Conservation (phyloP, 1,140 invertebrate species). For the Leguminivora glycinivorella region DNA sequence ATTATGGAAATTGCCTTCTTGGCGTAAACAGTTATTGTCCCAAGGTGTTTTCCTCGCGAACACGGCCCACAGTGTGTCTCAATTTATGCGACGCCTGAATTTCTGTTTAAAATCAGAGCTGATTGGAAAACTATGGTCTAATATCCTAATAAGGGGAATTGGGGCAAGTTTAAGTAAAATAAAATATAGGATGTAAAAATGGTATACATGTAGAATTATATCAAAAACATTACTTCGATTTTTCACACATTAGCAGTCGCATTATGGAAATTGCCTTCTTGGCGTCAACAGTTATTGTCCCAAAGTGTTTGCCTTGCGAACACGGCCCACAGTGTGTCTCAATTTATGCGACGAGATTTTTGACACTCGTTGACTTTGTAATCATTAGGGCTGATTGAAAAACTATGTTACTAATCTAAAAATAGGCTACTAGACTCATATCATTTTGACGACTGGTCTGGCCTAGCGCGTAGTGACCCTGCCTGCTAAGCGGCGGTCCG, state of each 20-base stretch:
- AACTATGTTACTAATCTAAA: too few relatives aligned
- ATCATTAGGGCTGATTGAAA: slow-evolving; percentile 45
- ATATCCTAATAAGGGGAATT: slow-evolving; percentile 25
- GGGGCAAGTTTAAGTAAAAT: too few relatives aligned
- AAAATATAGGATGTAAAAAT: too few relatives aligned
- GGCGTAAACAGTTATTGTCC: slow-evolving; percentile 16
- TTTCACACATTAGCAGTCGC: too few relatives aligned
- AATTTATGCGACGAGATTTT: slow-evolving; percentile 45
- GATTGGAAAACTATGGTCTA: slow-evolving; percentile 47
- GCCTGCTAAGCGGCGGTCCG: too few relatives aligned
- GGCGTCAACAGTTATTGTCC: slow-evolving; percentile 15
- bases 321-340: slow-evolving; percentile 41
- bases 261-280: slow-evolving; percentile 24
- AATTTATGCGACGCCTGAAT: slow-evolving; percentile 42
- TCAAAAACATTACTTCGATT: too few relatives aligned
- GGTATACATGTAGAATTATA: too few relatives aligned
- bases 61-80: slow-evolving; percentile 41
- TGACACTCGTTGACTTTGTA: too few relatives aligned
- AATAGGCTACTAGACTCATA: too few relatives aligned
- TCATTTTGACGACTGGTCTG: too few relatives aligned
- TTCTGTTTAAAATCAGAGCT: slow-evolving; percentile 41
- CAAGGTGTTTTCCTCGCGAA: slow-evolving; percentile 44
- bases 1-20: slow-evolving; percentile 24
- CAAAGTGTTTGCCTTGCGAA: slow-evolving; percentile 43
- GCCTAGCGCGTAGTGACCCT: too few relatives aligned